Conservation (phyloP, 2,797 vertebrate genomes). For the Megalops cyprinoides region DNA sequence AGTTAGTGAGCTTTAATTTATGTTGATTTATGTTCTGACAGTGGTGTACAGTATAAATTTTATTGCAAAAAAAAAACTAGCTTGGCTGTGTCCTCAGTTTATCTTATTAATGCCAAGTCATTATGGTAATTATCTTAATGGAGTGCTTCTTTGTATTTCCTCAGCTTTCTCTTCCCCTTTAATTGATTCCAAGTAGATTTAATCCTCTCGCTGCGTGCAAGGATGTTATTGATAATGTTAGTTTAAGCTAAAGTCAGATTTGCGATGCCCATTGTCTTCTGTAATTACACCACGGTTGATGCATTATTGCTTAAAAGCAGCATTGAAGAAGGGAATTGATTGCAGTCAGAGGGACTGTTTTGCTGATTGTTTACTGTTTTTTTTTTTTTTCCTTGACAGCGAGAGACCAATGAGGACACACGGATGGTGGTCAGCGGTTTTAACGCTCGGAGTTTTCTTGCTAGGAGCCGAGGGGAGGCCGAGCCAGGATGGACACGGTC, state of each 20-base stretch:
- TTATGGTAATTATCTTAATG: constrained; percentile 67
- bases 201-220: constrained; percentile 60
- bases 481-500: constrained; percentile 74
- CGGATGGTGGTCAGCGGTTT: constrained; percentile 72
- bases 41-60: background rate
- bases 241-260: constrained; percentile 66
- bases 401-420: constrained; percentile 79
- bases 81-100: constrained; percentile 40
- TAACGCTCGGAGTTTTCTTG: constrained; percentile 76
- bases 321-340: constrained; percentile 47
- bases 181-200: constrained; percentile 74
- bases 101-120: constrained; percentile 64
- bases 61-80: background rate
- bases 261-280: constrained; percentile 60
- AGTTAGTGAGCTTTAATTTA: background rate
- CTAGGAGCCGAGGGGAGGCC: constrained; percentile 76
- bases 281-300: constrained; percentile 71
- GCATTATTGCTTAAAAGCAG: constrained; percentile 53
- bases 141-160: constrained; percentile 62
- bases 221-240: constrained; percentile 68
- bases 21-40: background rate
- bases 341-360: constrained; percentile 36
- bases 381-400: constrained; percentile 74
- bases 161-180: constrained; percentile 70
- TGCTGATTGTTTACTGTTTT: constrained; percentile 58